phyloP scores from a whole-genome alignment of 2,888 invertebrate genomes.

The Microctonus aethiopoides region DNA sequence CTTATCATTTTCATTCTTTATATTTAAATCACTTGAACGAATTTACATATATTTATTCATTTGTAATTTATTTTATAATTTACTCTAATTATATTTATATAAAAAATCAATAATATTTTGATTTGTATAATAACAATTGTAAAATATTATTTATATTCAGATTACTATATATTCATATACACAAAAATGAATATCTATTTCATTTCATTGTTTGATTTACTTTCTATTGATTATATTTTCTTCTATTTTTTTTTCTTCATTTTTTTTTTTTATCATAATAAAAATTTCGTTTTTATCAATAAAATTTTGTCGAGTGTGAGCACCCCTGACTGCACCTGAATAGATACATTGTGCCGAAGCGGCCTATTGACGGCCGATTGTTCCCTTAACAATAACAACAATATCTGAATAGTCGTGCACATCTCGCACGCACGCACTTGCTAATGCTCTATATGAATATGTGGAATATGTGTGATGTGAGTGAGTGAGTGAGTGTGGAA shows the following conservation, averaged over 20 bases:
- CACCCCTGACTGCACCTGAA: slow-evolving; percentile 66
- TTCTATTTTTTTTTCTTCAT: not conserved
- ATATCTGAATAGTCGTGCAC: slow-evolving; percentile 66
- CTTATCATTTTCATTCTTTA: no score
- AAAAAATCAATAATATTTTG: no score
- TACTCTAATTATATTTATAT: no score
- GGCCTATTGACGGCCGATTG: slow-evolving; percentile 67
- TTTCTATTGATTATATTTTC: no score
- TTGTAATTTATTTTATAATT: no score
- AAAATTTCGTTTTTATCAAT: slow-evolving; percentile 27
- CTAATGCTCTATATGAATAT: slow-evolving; percentile 41
- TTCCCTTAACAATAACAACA: slow-evolving; percentile 67
- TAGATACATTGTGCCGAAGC: slow-evolving; percentile 66
- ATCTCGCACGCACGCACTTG: slow-evolving; percentile 57
- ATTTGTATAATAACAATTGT: no score
- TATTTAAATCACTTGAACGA: not conserved
- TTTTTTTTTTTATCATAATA: not conserved
- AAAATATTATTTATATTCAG: no score
- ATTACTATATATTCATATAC: no score
- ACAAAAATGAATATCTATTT: no score
- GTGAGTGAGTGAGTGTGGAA: no score
- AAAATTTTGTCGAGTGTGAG: slow-evolving; percentile 54
- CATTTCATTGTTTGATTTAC: no score
- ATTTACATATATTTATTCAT: no score
- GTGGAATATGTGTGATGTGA: slow-evolving; percentile 5